A percentile compares a stretch with the other conserved stretches of the same genome.
Evolutionary conservation across 1,140 invertebrate genomes (phyloP).

Genomic region (Eulimnadia texana): DNA sequence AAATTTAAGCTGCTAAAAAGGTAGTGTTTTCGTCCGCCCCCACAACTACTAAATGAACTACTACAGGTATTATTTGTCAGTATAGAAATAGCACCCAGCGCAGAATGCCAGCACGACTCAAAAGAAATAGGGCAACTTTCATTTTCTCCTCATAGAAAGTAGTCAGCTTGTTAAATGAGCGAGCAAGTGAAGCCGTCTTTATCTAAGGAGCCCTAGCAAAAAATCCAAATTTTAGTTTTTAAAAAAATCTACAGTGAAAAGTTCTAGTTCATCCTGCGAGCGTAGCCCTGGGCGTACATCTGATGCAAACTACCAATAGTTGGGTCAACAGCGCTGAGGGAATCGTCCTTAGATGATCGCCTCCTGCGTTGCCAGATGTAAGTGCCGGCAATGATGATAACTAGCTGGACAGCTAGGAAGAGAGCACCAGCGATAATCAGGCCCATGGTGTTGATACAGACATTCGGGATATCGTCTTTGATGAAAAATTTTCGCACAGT

Average conservation of each 20-base stretch:
- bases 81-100: neutral
- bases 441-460: conserved; percentile 61
- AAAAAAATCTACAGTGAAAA: neutral
- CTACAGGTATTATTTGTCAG: too few species aligned
- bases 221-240: neutral
- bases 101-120: neutral
- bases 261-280: neutral
- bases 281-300: conserved; percentile 46
- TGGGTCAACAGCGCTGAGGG: conserved; percentile 35
- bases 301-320: conserved; percentile 67
- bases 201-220: neutral
- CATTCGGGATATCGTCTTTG: conserved; percentile 20
- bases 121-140: neutral
- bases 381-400: conserved; percentile 65
- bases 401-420: conserved; percentile 64
- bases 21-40: too few species aligned
- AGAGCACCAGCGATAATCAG: conserved; percentile 63
- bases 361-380: conserved; percentile 65
- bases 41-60: too few species aligned
- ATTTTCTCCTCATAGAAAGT: neutral
- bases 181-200: neutral
- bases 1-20: too few species aligned
- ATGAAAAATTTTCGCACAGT: conserved; percentile 18
- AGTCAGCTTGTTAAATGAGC: neutral
- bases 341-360: conserved; percentile 35